Percentiles rank a stretch among this genome's conserved stretches.
Evolutionary conservation across 2,113 vertebrate species (phyloP).

Genomic region (Petaurus breviceps): DNA sequence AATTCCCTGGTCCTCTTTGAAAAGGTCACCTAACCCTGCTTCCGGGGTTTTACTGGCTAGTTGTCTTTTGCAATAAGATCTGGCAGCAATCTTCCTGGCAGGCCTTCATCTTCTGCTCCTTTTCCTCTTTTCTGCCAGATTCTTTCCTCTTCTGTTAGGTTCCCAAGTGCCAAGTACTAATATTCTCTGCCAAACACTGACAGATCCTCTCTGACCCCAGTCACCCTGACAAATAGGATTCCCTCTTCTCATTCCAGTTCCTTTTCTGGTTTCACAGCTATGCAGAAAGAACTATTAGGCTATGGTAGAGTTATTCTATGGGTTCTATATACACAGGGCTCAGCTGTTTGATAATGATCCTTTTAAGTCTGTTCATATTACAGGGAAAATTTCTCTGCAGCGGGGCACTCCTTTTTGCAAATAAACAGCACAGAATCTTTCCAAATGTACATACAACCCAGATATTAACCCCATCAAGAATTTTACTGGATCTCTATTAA

Average conservation of each 20-base stretch:
- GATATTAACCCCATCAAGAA: neutral
- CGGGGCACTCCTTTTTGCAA: neutral
- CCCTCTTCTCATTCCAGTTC: neutral
- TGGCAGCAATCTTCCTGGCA: neutral
- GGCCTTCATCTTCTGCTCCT: neutral
- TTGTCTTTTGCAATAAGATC: neutral
- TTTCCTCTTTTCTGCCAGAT: neutral
- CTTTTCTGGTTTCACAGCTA: conserved; percentile 31
- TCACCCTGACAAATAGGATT: neutral
- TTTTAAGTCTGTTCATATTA: conserved; percentile 13
- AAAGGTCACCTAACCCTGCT: neutral
- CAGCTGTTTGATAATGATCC: neutral
- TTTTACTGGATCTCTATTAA: neutral
- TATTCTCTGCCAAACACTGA: neutral
- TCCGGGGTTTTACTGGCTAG: neutral
- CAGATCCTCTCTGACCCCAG: neutral
- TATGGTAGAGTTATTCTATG: neutral
- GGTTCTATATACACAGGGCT: neutral
- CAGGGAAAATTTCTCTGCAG: neutral
- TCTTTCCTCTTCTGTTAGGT: neutral
- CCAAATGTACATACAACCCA: neutral
- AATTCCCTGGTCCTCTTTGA: neutral
- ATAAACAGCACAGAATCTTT: neutral
- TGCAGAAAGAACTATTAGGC: neutral
- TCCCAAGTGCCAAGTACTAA: neutral